These are phyloP conservation scores for Corvus moneduloides DNA, from an alignment of 2,113 vertebrate species.

Conservation along the genomic window DNA sequence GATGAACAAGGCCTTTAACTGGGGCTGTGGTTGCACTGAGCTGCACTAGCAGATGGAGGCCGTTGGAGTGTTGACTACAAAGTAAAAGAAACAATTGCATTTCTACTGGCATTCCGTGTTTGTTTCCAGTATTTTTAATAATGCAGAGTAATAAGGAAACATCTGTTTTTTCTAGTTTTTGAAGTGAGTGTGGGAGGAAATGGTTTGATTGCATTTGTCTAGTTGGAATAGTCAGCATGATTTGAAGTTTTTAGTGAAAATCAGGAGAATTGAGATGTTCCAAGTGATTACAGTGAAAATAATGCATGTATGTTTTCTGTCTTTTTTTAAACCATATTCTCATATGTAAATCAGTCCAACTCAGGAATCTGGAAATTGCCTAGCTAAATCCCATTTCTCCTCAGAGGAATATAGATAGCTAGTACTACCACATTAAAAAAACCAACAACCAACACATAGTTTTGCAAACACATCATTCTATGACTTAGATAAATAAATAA, in stretches of 20 bases:
- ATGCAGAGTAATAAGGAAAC: neutral
- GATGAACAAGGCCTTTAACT: neutral
- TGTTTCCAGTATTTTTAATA: neutral
- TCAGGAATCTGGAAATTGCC: neutral
- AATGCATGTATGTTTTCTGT: neutral
- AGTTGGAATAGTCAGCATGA: neutral
- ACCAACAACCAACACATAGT: neutral
- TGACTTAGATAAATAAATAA: neutral
- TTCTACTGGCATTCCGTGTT: neutral
- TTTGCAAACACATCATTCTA: neutral
- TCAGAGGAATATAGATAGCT: neutral
- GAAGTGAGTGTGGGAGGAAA: neutral
- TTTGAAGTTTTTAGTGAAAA: neutral
- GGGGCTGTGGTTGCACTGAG: neutral
- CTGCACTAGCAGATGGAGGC: neutral
- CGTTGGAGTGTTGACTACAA: neutral
- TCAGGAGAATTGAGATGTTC: neutral
- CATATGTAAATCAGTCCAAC: neutral
- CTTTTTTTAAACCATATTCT: neutral
- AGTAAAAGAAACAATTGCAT: neutral
- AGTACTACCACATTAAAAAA: neutral
- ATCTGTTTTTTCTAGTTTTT: neutral
- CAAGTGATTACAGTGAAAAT: neutral
- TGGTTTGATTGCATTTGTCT: neutral
- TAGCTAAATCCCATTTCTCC: neutral